These are phyloP conservation scores for Casuarius casuarius DNA, from an alignment of 2,113 vertebrate species.

Conservation along the genomic window DNA sequence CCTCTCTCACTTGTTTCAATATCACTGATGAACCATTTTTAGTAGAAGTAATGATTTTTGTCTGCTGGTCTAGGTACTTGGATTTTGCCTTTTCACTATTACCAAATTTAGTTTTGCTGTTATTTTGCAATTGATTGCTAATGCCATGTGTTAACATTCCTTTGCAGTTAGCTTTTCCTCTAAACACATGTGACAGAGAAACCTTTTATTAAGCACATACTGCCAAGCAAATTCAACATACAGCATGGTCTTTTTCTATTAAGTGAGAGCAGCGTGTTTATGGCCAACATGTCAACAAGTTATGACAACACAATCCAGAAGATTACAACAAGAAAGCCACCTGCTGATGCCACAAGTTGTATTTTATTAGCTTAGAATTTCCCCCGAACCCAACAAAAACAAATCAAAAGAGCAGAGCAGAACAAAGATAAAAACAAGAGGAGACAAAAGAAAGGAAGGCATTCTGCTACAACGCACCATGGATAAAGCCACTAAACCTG, in stretches of 20 bases:
- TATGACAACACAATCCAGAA: not conserved
- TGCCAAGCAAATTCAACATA: not conserved
- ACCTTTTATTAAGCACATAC: not conserved
- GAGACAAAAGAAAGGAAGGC: not conserved
- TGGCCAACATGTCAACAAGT: not conserved
- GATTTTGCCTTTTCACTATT: not conserved
- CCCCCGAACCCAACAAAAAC: not conserved
- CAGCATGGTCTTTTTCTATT: not conserved
- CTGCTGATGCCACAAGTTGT: not conserved
- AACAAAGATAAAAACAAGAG: not conserved
- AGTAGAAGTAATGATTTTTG: not conserved
- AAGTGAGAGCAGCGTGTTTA: not conserved
- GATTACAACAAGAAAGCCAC: not conserved
- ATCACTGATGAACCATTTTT: not conserved
- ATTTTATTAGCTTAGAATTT: not conserved
- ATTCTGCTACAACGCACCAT: not conserved
- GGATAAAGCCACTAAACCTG: not conserved
- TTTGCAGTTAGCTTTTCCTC: not conserved
- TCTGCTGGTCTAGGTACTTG: not conserved
- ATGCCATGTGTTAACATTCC: not conserved
- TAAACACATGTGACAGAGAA: not conserved
- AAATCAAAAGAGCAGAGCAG: not conserved
- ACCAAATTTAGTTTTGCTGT: conserved; percentile 4
- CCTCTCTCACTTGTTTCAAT: not conserved
- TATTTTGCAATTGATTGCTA: not conserved